phyloP scores from a whole-genome alignment of 2,797 vertebrate genomes.

The Tachyglossus aculeatus region DNA sequence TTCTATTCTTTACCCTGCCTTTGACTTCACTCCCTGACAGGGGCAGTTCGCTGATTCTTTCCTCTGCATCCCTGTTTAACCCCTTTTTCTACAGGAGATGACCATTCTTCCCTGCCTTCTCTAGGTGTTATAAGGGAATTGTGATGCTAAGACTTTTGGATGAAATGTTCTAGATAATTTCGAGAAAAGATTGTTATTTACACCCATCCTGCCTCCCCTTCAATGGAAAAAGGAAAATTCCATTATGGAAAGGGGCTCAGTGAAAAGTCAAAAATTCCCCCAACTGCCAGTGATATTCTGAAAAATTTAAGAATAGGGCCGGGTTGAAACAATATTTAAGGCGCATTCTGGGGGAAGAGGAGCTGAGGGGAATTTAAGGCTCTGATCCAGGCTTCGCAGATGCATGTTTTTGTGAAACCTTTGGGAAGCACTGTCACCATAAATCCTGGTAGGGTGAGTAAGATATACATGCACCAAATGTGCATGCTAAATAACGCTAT shows the following conservation, averaged over 20 bases:
- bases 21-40: too few species aligned
- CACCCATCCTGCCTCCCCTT: neutral
- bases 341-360: neutral
- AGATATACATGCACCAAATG: neutral
- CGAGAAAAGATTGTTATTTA: neutral
- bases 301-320: neutral
- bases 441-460: neutral
- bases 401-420: neutral
- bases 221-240: neutral
- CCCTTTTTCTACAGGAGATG: neutral
- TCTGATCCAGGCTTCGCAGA: accelerated
- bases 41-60: neutral
- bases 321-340: neutral
- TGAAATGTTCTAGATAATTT: neutral
- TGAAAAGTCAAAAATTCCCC: neutral
- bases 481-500: neutral
- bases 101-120: neutral
- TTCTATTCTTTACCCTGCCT: neutral
- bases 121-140: neutral
- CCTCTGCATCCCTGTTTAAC: neutral
- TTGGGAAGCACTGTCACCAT: neutral
- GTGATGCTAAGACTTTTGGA: neutral
- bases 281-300: neutral
- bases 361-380: neutral
- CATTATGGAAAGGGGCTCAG: neutral